Base-by-base conservation (phyloP, 2,888 invertebrate species). In the Elegia similella region DNA sequence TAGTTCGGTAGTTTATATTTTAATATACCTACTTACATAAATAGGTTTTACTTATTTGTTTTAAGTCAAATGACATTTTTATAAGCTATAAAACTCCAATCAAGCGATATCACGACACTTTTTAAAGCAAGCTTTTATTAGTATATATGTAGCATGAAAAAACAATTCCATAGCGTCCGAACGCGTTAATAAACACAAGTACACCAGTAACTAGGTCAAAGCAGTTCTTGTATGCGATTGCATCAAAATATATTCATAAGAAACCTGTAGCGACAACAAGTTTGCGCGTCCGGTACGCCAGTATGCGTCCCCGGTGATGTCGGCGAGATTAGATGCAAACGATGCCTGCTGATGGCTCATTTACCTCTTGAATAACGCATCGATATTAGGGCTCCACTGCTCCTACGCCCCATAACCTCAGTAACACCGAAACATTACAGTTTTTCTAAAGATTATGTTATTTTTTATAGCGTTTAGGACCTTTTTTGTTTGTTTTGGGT, bases 261-360 rank as follows among this genome's bases (percentile, higher is more conserved):
- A 30, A 48, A 48, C 30, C 30, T 48, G 46, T 48, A 46, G 58
- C 65, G 63, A 62, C 65, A 61, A 60, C 65, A 68, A 75, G 72
- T 69, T 64, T 62, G 69, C 65, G 73, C 70, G 73, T 67, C 70
- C 71, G 64, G 62, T 65, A 59, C 68, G 72, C 70, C 65, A 68
- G 73, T 70, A 74, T 73, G 69, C 72, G 66, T 69, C 82, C 73
- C 73, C 56, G 75, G 75, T 80, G 82, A 78, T 81, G 80, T 73
- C 69, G 69, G 70, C 73, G 69, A 84, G 85, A 88, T 88, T 87
- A 90, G 84, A 89, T 88, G 88, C 86, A 89, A 89, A 90, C 80
- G 88, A 86, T 78, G 80, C 80, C 72, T 61, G 68, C 78, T 84
- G 88, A 88, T 89, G 85, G 86, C 86, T 88, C 86, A 87, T 88